phyloP scores from a whole-genome alignment of 2,888 invertebrate species.

The Mechanitis mazaeus region DNA sequence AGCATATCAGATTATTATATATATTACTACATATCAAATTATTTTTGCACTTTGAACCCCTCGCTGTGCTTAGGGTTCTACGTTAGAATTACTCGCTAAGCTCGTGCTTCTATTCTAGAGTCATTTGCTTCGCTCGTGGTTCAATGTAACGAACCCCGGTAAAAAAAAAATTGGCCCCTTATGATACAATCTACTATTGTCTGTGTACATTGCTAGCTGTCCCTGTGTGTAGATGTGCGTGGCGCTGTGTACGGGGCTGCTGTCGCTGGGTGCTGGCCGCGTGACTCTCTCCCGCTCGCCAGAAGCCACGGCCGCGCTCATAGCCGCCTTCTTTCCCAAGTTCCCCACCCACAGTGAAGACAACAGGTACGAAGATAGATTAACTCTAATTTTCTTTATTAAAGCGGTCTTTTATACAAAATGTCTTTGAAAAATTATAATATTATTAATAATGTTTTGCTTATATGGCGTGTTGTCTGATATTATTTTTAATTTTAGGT shows the following conservation, averaged over 20 bases:
- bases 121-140: too few species aligned
- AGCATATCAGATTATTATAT: too few species aligned
- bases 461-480: too few species aligned
- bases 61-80: too few species aligned
- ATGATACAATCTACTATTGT: not conserved
- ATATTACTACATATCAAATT: too few species aligned
- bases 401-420: not conserved
- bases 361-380: constrained; percentile 83
- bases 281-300: constrained; percentile 89
- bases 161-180: too few species aligned
- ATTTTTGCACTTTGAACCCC: too few species aligned
- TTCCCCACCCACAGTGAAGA: constrained; percentile 98
- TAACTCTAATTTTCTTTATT: not conserved
- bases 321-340: constrained; percentile 97
- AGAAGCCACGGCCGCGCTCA: constrained; percentile 89
- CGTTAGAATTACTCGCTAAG: too few species aligned
- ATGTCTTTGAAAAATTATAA: too few species aligned
- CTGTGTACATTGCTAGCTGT: not conserved
- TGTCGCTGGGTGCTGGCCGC: constrained; percentile 95
- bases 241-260: constrained; percentile 76
- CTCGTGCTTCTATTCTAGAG: too few species aligned
- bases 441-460: too few species aligned
- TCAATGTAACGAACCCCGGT: too few species aligned
- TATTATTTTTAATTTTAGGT: constrained; percentile 70
- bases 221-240: not conserved